phyloP scores from a whole-genome alignment of 2,113 vertebrate species.

The Lipophrys pholis region DNA sequence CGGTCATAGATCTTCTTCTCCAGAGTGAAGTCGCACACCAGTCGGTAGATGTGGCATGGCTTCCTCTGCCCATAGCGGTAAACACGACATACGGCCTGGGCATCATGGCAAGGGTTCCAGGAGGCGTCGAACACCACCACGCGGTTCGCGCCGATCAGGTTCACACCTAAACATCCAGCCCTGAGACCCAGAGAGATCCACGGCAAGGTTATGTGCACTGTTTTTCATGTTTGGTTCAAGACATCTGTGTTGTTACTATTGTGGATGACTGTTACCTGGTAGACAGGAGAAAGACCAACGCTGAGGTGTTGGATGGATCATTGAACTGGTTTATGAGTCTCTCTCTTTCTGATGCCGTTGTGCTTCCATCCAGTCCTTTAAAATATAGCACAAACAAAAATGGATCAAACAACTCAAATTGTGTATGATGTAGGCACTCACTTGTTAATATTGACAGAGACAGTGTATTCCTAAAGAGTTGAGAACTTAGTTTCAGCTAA shows the following conservation, averaged over 20 bases:
- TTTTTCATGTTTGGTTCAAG: neutral
- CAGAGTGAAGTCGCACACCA: slow-evolving; percentile 95
- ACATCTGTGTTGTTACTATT: too few species aligned
- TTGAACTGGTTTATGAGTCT: slow-evolving; percentile 97
- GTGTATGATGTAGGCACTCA: too few species aligned
- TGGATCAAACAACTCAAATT: too few species aligned
- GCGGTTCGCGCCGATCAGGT: slow-evolving; percentile 95
- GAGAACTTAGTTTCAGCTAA: too few species aligned
- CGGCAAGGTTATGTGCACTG: neutral
- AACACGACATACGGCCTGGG: slow-evolving; percentile 95
- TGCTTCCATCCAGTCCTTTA: slow-evolving; percentile 94
- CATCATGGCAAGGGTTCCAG: slow-evolving; percentile 97
- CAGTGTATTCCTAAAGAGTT: neutral
- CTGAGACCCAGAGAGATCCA: slow-evolving; percentile 65
- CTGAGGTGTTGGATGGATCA: slow-evolving; percentile 88
- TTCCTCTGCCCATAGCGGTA: slow-evolving; percentile 97
- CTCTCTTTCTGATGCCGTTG: slow-evolving; percentile 93
- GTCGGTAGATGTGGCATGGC: slow-evolving; percentile 92
- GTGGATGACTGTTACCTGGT: slow-evolving; percentile 83
- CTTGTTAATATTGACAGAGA: too few species aligned
- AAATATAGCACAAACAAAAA: slow-evolving; percentile 14
- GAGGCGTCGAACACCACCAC: slow-evolving; percentile 98
- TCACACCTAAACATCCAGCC: slow-evolving; percentile 95
- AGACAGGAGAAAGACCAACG: slow-evolving; percentile 93
- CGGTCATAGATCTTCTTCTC: slow-evolving; percentile 99